Base-by-base conservation (phyloP, 1,140 invertebrate species). In the Galendromus occidentalis region DNA sequence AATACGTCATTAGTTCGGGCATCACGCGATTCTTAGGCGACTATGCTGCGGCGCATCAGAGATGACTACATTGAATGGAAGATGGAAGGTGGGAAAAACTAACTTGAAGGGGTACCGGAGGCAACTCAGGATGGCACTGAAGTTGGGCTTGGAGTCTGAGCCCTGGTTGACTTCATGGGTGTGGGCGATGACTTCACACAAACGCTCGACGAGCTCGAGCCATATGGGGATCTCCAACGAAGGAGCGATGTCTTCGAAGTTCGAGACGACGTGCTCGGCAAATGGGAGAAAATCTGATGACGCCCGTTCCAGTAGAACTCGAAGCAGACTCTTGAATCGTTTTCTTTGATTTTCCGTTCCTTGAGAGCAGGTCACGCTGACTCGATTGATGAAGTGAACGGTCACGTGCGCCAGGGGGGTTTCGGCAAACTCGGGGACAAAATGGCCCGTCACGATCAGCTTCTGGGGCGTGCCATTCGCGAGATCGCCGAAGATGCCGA, bases 121-220 rank as follows among this genome's bases (percentile, higher is more conserved):
- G 0, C 25, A 29, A 4, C 25, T 59, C 14, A 22, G n/a, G 25
- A 59, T 17, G 25, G 51, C 51, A 33, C 51, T 59, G 22, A 59
- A 59, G 9, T 59, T 33, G 25, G n/a, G 51, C 25, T 59, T 22
- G n/a, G 33, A 33, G 9, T 33, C 33, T 25, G 25, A 25, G 17
- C 51, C 51, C 9, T 59, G 51, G 14, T 59, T 59, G 12, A 59
- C 51, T 59, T 59, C 51, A 59, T 59, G 51, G 14, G 51, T 22
- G 20, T 59, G 51, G 14, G 17, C 33, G 9, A 59, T 59, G 51
- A 18, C 9, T 39, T 39, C 33, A 39, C 4, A 4, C 33, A 39
- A 6, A 39, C 33, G 4, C 9, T 39, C 33, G 9, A 9, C 33
- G 4, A 39, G 9, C 33, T 39, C 33, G 4, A 39, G 9, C 33